Base-by-base conservation (phyloP, 1,140 invertebrate species). In the Eupristina koningsbergeri region DNA sequence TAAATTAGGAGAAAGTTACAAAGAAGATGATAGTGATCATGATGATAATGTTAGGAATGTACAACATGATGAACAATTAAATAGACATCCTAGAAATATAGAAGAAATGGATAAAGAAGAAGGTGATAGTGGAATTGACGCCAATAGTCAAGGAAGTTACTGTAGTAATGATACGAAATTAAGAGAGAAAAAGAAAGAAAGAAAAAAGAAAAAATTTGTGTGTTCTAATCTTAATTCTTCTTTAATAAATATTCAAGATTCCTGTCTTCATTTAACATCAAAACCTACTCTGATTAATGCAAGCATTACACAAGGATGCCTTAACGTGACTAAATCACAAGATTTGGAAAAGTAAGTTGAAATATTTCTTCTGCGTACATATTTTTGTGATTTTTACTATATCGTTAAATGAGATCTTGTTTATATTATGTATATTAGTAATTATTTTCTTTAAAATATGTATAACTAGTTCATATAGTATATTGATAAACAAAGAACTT, bases 91-190 rank as follows among this genome's bases (percentile, higher is more conserved):
- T 78, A 87, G 90, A 76, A 90, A 89, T 61, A 89, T 90, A 0
- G 91, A 92, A 36, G 91, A 92, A 86, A 87, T 89, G 34, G 94
- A 96, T 86, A 95, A 96, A 86, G 96, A 97, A 88, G 96, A 97
- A 90, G 96, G 96, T 67, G 96, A 97, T 91, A 97, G 96, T 87
- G 96, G 96, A 81, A 97, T 97, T 85, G 96, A 97, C 92, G 96
- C 96, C 41, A 96, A 96, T 91, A 96, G 96, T 87, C 94, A 96
- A 90, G 97, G 96, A 2, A 97, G 96, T 74, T 97, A 96, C 89
- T 96, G 96, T 61, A 96, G 96, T 79, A 96, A 95, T 78, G 96
- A 97, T 87, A 94, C 93, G 1, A 95, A 95, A 86, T 92, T 94
- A 0, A 93, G 93, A 80, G 93, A 93, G 64, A 94, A 94, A 85